Evolutionary conservation across 2,888 invertebrate species (phyloP).

Genomic region (Oscheius myriophilus): DNA sequence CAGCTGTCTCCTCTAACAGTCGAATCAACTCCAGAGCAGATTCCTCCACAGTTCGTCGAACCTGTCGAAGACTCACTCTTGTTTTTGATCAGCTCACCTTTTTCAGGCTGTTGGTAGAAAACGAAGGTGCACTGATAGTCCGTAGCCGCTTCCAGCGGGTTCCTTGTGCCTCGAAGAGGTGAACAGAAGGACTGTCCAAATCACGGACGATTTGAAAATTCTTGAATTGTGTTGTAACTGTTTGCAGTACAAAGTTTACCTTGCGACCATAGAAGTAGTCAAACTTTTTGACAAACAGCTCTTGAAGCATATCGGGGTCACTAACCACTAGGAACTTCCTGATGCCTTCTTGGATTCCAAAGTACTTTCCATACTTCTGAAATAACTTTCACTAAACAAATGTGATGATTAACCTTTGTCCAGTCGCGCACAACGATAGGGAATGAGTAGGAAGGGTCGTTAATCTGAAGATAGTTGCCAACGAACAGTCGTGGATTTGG

Average conservation of each 20-base stretch:
- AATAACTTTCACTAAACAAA: too few relatives aligned
- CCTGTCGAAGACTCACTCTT: too few relatives aligned
- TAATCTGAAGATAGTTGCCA: conserved; percentile 46
- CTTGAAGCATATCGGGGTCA: conserved; percentile 72
- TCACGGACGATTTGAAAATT: conserved; percentile 45
- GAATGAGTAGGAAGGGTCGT: conserved; percentile 35
- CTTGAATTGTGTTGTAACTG: conserved; percentile 22
- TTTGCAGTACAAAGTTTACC: conserved; percentile 66
- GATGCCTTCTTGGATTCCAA: conserved; percentile 56
- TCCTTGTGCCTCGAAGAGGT: conserved; percentile 72
- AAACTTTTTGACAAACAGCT: conserved; percentile 73
- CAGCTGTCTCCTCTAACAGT: conserved; percentile 25
- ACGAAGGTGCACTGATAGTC: conserved; percentile 73
- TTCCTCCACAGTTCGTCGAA: conserved; percentile 35
- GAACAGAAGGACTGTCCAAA: conserved; percentile 55
- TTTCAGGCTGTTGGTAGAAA: conserved; percentile 71
- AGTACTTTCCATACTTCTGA: conserved; percentile 49
- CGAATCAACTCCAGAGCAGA: conserved; percentile 36
- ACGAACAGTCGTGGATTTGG: conserved; percentile 50
- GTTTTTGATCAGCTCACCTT: conserved; percentile 34
- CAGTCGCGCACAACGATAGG: conserved; percentile 47
- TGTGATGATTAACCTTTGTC: conserved; percentile 42
- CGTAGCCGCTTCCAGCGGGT: conserved; percentile 75
- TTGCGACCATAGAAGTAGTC: conserved; percentile 72
- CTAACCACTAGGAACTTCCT: conserved; percentile 70